phyloP scores from a whole-genome alignment of 1,140 invertebrate genomes.

The Camponotus floridanus region DNA sequence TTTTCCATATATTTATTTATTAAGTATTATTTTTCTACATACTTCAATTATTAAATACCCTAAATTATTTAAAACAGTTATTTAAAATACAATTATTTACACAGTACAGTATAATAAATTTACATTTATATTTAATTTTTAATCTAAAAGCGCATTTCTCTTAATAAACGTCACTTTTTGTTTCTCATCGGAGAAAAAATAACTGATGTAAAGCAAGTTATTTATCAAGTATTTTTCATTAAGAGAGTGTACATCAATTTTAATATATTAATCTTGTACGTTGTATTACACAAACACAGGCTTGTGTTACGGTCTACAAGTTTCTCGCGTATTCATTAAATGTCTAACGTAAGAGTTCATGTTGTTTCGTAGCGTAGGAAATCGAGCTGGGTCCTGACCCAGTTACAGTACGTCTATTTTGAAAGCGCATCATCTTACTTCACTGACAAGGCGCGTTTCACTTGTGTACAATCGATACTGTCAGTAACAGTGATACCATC shows the following conservation, averaged over 20 bases:
- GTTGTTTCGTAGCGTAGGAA: background rate
- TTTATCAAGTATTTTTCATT: too few relatives aligned
- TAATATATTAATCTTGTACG: background rate
- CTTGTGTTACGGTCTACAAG: background rate
- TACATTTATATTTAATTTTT: background rate
- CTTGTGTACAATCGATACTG: slow-evolving; percentile 19
- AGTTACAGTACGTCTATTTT: slow-evolving; percentile 17
- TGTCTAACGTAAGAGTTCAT: background rate
- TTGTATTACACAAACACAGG: background rate
- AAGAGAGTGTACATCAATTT: too few relatives aligned
- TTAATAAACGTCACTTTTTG: background rate
- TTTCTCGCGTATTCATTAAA: slow-evolving; percentile 18
- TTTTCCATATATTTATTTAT: background rate
- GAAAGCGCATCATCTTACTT: slow-evolving; percentile 26
- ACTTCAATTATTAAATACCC: background rate
- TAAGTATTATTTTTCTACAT: slow-evolving; percentile 4
- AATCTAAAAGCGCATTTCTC: background rate
- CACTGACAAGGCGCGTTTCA: slow-evolving; percentile 6
- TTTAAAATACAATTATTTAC: too few relatives aligned
- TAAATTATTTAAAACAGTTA: background rate
- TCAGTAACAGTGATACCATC: slow-evolving; percentile 25
- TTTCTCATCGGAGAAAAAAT: background rate
- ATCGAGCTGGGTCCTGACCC: slow-evolving; percentile 25
- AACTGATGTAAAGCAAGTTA: background rate
- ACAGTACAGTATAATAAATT: background rate